These are phyloP conservation scores for Drosophila niveifrons DNA, from an alignment of 2,888 invertebrate genomes.

Conservation along the genomic window DNA sequence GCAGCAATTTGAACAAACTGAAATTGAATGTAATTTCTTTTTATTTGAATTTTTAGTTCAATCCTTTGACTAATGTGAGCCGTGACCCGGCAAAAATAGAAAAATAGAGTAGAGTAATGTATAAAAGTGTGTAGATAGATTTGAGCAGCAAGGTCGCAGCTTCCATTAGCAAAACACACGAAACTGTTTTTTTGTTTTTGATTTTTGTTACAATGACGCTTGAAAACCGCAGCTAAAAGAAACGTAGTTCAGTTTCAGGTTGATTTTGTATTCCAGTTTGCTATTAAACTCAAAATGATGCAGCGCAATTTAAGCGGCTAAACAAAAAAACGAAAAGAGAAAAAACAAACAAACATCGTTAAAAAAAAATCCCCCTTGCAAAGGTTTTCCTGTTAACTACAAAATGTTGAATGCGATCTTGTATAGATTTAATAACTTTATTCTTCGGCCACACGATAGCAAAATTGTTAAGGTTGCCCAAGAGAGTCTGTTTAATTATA, in stretches of 20 bases:
- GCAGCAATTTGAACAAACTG: constrained; percentile 22
- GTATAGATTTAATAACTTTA: constrained; percentile 3
- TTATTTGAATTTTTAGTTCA: constrained; percentile 18
- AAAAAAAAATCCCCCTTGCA: neutral
- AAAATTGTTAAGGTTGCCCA: neutral
- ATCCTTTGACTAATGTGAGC: constrained; percentile 40
- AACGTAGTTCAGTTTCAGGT: neutral
- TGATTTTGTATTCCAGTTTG: constrained; percentile 17
- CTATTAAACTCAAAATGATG: constrained; percentile 17
- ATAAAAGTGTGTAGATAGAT: neutral
- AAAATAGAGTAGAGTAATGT: neutral
- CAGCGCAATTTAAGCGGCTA: constrained; percentile 22
- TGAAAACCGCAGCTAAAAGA: neutral
- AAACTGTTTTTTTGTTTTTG: constrained; percentile 9
- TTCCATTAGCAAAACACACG: constrained; percentile 4
- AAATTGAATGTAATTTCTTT: constrained; percentile 8
- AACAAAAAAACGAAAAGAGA: neutral
- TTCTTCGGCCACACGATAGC: neutral
- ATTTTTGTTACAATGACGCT: neutral
- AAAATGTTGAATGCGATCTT: constrained; percentile 5
- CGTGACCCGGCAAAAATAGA: constrained; percentile 41
- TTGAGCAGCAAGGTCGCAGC: constrained; percentile 7
- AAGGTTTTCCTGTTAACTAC: neutral
- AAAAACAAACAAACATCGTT: neutral
- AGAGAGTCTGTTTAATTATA: constrained; percentile 19